Base-by-base conservation (phyloP, 2,113 vertebrate genomes). In the Ceyx cyanopectus region DNA sequence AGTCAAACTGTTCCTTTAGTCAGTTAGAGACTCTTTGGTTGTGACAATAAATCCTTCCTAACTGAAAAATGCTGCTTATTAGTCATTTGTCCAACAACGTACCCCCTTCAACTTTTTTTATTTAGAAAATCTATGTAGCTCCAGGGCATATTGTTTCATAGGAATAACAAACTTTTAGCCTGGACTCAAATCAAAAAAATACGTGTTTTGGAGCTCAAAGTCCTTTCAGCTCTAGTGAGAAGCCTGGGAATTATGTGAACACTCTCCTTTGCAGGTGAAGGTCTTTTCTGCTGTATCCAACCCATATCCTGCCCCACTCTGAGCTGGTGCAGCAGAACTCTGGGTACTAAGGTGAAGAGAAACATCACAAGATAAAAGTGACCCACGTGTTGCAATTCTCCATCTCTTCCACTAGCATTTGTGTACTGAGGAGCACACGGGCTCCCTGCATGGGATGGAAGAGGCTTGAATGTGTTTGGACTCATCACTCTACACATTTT, bases 161-260 rank as follows among this genome's bases (percentile, higher is more conserved):
- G 15, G 20, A 89, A 89, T 24, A 87, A 56, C 30, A 89, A 79
- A 17, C 30, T 87, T 93, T 81, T 63, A 80, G 41, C 20, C 74
- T 91, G 84, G 70, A 90, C 89, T 80, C 48, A 87, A 70, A 85
- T 87, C 32, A 96, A 94, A 43, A 91, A 91, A 92, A 87, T 34
- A 79, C 19, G 0, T 73, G 45, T 30, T 92, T 82, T 93, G 78
- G 73, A 92, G 67, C 29, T 77, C 26, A 56, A 73, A 70, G 21
- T 76, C n/a, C 26, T 87, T 92, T 76, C 41, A 80, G 56, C 18
- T 60, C 17, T 37, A 89, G 15, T 45, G 20, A 75, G 43, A 87
- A 85, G 21, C 14, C 15, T 46, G 15, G 37, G 21, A 15, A 87
- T 60, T 82, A 57, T 11, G 37, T 24, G 37, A 85, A 70, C 23